Evolutionary conservation across 2,888 invertebrate genomes (phyloP).

Genomic region (Saturnia pavonia): DNA sequence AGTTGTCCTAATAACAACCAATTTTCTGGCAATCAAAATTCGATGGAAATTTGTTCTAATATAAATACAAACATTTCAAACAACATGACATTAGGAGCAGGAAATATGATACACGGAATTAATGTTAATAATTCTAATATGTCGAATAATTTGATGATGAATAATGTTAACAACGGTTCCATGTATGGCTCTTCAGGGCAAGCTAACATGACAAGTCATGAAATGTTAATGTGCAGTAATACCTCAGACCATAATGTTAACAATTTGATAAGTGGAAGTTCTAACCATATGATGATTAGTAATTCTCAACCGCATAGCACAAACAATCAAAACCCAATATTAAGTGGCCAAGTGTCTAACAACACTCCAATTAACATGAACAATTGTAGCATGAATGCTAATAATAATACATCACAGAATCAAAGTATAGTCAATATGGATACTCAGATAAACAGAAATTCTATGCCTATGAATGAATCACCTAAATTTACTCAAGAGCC

Average conservation of each 20-base stretch:
- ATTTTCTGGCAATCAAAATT: slow-evolving; percentile 61
- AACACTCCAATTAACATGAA: slow-evolving; percentile 70
- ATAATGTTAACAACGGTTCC: slow-evolving; percentile 56
- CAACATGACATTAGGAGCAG: slow-evolving; percentile 62
- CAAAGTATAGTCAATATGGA: slow-evolving; percentile 62
- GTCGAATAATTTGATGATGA: slow-evolving; percentile 71
- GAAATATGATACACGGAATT: slow-evolving; percentile 70
- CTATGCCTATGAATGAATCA: slow-evolving; percentile 59
- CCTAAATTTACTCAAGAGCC: slow-evolving; percentile 68
- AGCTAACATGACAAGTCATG: slow-evolving; percentile 64
- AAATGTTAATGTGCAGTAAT: slow-evolving; percentile 73
- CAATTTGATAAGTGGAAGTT: slow-evolving; percentile 59
- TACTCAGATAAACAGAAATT: slow-evolving; percentile 61
- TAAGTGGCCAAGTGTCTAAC: slow-evolving; percentile 55
- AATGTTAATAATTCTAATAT: slow-evolving; percentile 64
- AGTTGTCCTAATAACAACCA: slow-evolving; percentile 67
- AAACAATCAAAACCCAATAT: slow-evolving; percentile 63
- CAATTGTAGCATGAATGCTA: slow-evolving; percentile 62
- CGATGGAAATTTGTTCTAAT: slow-evolving; percentile 71
- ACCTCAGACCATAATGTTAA: slow-evolving; percentile 64
- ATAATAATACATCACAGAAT: slow-evolving; percentile 58
- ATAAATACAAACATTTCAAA: slow-evolving; percentile 60
- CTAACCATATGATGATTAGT: slow-evolving; percentile 73
- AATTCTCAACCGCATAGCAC: slow-evolving; percentile 61
- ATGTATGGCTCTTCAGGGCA: slow-evolving; percentile 62